Evolutionary conservation across 1,140 invertebrate genomes (phyloP), one percentile per base, ranked within the genome.

Genomic region (Tetraneura akinire): DNA sequence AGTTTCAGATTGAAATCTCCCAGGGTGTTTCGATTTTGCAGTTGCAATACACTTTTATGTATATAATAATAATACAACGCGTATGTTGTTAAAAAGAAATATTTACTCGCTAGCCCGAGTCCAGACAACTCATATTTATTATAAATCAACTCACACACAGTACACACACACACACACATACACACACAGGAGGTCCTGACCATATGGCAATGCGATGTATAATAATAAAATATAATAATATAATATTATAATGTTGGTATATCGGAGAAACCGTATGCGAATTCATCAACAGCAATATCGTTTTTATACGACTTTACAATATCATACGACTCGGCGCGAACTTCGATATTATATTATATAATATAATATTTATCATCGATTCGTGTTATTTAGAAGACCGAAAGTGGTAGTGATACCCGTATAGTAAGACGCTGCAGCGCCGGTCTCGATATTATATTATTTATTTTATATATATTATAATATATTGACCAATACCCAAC

Each of bases 101-200:
- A 68, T 68, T 21, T n/a, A 68, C 37, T 68, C 64, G 37, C 64
- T 13, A 14, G 23, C 66, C 21, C 42, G 66, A 47, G 21, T 68
- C 42, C 66, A 68, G 66, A 68, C 66, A 4, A 68, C 37, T 68
- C 32, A 68, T 68, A 68, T 68, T 68, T 68, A 68, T 68, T n/a
- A 68, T 68, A 68, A 68, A 68, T 68, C 66, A 68, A 68, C 66
- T 62, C 29, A 62, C 29, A 23, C 42, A 13, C 64, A n/a, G 1
- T 37, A 4, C 37, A 23, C 37, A 32, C 4, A 29, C 26, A 60
- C 57, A 60, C 9, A 55, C 9, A 2, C 1, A 23, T 18, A 64
- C 32, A 64, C 62, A 64, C 11, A 64, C 11, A 23, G 37, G 66
- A 68, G 66, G 42, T 68, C 37, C 42, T 45, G 66, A 68, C 66